Percentiles rank a stretch among this genome's conserved stretches.
phyloP scores from a whole-genome alignment of 23 tunicate genomes.

The Trididemnum clinides region DNA sequence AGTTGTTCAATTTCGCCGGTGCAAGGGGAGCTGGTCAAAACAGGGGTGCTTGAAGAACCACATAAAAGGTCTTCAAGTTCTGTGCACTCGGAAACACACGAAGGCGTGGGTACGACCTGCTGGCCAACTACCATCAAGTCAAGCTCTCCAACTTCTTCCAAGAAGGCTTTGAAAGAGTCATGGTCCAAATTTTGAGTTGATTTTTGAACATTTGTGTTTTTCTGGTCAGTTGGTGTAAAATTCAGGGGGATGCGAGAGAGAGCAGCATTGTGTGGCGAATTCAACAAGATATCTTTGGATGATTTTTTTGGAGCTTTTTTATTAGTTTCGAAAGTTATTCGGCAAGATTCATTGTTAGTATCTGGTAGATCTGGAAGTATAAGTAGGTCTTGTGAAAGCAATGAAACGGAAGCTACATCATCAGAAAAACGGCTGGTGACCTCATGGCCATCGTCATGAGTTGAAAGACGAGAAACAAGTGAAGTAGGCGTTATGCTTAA shows the following conservation, averaged over 20 bases:
- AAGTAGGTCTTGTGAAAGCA: not conserved
- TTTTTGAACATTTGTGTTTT: not conserved
- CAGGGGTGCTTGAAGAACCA: too few relatives aligned
- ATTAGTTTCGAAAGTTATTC: not conserved
- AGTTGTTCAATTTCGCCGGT: too few relatives aligned
- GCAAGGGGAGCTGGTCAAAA: too few relatives aligned
- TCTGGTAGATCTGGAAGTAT: conserved; percentile 8
- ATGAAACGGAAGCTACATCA: conserved; percentile 15
- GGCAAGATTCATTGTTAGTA: not conserved
- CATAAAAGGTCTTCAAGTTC: conserved; percentile 60
- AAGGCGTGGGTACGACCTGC: conserved; percentile 58
- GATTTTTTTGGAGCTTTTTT: not conserved
- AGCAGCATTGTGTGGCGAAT: not conserved
- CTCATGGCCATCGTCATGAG: not conserved
- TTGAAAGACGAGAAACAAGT: not conserved
- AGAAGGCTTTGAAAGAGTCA: conserved; percentile 31
- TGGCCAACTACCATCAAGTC: conserved; percentile 70
- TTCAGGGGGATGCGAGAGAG: not conserved
- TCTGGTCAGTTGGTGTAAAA: not conserved
- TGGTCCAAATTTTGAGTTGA: not conserved
- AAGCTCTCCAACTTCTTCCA: conserved; percentile 54
- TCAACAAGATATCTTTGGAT: not conserved
- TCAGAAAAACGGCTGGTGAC: conserved; percentile 1
- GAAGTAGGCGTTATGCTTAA: conserved; percentile 24
- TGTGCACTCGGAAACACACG: conserved; percentile 61